Percentiles rank a stretch among this genome's conserved stretches.
Conservation (phyloP, 37 sponge, comb jelly and placozoan species). For the Oscarella lobularis region DNA sequence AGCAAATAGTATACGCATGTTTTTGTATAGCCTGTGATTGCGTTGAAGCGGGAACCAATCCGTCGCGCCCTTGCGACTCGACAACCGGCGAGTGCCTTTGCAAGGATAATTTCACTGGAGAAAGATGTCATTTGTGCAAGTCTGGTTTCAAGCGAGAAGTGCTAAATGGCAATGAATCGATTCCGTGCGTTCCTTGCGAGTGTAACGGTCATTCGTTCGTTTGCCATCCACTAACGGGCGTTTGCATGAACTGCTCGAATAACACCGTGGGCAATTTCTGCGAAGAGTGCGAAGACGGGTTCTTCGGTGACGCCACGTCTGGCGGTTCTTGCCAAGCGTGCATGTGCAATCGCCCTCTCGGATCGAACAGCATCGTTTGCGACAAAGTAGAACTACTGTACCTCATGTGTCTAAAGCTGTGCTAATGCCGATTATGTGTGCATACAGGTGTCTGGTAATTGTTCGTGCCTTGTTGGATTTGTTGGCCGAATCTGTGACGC, state of each 20-base stretch:
- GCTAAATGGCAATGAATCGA: background rate
- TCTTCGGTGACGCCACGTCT: background rate
- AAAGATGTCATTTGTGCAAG: background rate
- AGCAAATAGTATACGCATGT: too few species aligned
- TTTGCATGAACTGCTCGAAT: background rate
- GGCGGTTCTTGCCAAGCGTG: background rate
- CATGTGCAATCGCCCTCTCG: background rate
- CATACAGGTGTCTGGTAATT: background rate
- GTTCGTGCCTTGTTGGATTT: background rate
- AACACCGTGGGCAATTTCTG: background rate
- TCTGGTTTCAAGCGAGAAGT: background rate
- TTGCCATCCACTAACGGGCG: background rate
- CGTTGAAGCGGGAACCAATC: too few species aligned
- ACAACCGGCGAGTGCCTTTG: too few species aligned
- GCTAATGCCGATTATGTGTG: too few species aligned
- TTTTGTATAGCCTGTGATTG: too few species aligned
- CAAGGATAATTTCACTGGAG: background rate
- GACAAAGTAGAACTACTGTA: too few species aligned
- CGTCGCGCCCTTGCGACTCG: too few species aligned
- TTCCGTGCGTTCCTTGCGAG: background rate
- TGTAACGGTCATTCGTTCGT: background rate
- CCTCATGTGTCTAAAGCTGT: too few species aligned
- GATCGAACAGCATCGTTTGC: too few species aligned
- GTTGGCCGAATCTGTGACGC: background rate
- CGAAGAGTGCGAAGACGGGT: background rate